Evolutionary conservation across 2,888 invertebrate genomes (phyloP).

Genomic region (Idaea aversata): DNA sequence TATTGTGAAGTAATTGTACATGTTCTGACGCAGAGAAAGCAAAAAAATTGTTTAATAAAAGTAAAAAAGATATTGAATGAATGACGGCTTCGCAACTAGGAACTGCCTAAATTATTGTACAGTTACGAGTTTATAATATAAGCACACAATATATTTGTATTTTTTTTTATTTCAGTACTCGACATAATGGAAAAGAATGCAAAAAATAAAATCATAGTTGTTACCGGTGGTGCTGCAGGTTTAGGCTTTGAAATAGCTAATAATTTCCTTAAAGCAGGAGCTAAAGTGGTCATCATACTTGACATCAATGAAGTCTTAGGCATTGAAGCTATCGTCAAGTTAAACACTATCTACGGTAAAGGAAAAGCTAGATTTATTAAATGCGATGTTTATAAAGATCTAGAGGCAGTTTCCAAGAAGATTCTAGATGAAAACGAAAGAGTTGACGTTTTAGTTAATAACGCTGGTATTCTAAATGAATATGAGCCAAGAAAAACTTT

Average conservation of each 20-base stretch:
- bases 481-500: slow-evolving; percentile 30
- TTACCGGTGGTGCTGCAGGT: slow-evolving; percentile 78
- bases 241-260: slow-evolving; percentile 69
- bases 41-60: too few species aligned
- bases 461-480: slow-evolving; percentile 55
- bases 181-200: slow-evolving; percentile 29
- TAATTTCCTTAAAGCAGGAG: slow-evolving; percentile 61
- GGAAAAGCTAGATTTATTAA: slow-evolving; percentile 65
- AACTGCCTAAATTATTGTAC: neutral
- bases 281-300: slow-evolving; percentile 34
- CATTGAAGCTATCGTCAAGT: slow-evolving; percentile 46
- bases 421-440: slow-evolving; percentile 38
- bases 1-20: too few species aligned
- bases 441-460: slow-evolving; percentile 63
- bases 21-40: too few species aligned
- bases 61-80: too few species aligned
- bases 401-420: slow-evolving; percentile 53
- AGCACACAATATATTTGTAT: neutral
- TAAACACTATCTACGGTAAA: slow-evolving; percentile 61
- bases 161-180: neutral
- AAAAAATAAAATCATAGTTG: slow-evolving; percentile 36
- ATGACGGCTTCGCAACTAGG: neutral
- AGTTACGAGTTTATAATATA: neutral
- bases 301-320: slow-evolving; percentile 42
- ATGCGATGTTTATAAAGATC: slow-evolving; percentile 68